Evolutionary conservation across 1,140 invertebrate species (phyloP).

Genomic region (Cydia fagiglandana): DNA sequence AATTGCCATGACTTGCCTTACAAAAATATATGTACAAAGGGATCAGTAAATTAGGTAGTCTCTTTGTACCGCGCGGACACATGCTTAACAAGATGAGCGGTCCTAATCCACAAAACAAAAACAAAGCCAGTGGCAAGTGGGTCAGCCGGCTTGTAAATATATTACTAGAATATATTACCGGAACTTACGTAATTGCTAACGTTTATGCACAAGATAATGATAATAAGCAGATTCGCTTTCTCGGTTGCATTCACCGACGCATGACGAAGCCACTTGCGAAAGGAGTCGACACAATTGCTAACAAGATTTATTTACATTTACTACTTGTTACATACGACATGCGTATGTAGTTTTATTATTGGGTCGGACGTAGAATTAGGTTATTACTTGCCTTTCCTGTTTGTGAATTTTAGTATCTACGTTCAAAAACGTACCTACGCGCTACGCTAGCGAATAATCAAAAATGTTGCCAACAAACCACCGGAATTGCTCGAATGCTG

Average conservation of each 20-base stretch:
- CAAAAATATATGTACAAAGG: neutral
- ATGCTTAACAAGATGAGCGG: conserved; percentile 8
- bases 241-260: conserved; percentile 27
- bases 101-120: conserved; percentile 11
- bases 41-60: too few relatives aligned
- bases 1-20: neutral
- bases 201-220: conserved; percentile 27
- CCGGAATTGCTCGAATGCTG: too few relatives aligned
- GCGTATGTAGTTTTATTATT: too few relatives aligned
- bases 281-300: conserved; percentile 20
- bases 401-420: too few relatives aligned
- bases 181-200: conserved; percentile 26
- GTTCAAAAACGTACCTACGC: too few relatives aligned
- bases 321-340: neutral
- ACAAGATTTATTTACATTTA: conserved; percentile 17
- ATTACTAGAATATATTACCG: conserved; percentile 22
- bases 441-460: too few relatives aligned
- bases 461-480: too few relatives aligned
- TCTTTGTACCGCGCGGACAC: neutral
- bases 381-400: too few relatives aligned
- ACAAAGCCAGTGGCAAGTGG: conserved; percentile 3
- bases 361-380: too few relatives aligned
- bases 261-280: conserved; percentile 17
- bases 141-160: conserved; percentile 16
- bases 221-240: conserved; percentile 30